Conservation (phyloP, 2,888 invertebrate species). For the Junonia oenone region DNA sequence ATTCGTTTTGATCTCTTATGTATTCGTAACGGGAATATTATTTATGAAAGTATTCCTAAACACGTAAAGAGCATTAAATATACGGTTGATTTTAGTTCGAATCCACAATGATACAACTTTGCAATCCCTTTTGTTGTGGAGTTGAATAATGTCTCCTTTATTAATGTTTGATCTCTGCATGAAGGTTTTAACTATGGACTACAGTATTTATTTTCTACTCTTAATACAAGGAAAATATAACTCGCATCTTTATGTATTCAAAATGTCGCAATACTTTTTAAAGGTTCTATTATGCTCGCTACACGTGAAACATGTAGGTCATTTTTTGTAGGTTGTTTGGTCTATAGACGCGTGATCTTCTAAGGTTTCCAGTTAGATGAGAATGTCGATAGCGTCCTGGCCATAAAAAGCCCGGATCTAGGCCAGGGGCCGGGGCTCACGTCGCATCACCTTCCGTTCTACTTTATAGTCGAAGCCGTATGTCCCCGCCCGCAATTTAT, state of each 20-base stretch:
- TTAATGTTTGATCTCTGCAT: slow-evolving; percentile 6
- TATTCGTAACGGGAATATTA: slow-evolving; percentile 28
- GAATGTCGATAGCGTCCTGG: slow-evolving; percentile 67
- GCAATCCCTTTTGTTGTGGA: slow-evolving; percentile 12
- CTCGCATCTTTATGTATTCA: not conserved
- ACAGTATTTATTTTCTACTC: not conserved
- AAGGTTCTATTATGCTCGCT: not conserved
- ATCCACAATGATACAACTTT: slow-evolving; percentile 2
- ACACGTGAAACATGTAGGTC: slow-evolving; percentile 6
- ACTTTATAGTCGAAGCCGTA: slow-evolving; percentile 54
- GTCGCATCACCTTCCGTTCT: slow-evolving; percentile 61
- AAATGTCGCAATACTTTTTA: not conserved
- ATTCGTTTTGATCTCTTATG: slow-evolving; percentile 49
- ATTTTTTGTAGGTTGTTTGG: slow-evolving; percentile 14
- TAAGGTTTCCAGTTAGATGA: slow-evolving; percentile 65
- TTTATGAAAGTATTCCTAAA: slow-evolving; percentile 19
- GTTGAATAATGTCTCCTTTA: slow-evolving; percentile 5
- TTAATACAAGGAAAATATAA: not conserved
- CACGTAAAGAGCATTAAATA: slow-evolving; percentile 24
- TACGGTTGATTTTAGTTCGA: slow-evolving; percentile 14
- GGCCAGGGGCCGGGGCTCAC: slow-evolving; percentile 53
- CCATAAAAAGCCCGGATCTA: slow-evolving; percentile 70
- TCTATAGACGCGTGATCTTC: slow-evolving; percentile 53
- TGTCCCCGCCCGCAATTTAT: slow-evolving; percentile 68
- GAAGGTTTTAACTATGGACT: not conserved